Evolutionary conservation across 2,888 invertebrate genomes (phyloP).

Genomic region (Ramazzottius varieornatus): DNA sequence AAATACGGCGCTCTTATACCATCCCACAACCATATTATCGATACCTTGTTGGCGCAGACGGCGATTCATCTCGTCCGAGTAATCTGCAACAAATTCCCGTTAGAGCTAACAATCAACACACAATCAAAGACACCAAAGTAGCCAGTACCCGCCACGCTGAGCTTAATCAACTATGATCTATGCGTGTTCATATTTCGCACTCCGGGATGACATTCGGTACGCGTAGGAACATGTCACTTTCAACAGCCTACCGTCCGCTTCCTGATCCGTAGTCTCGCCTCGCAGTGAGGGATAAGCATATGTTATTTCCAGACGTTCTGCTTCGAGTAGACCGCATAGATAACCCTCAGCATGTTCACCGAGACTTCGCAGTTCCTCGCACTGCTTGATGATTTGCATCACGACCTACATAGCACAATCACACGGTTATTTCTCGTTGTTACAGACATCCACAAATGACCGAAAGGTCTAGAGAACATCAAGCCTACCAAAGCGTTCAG

Average conservation of each 20-base stretch:
- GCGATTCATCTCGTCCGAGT: neutral
- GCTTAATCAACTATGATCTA: too few relatives aligned
- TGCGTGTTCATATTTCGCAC: too few relatives aligned
- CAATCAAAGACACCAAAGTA: neutral
- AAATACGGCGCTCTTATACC: conserved; percentile 2
- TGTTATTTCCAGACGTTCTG: neutral
- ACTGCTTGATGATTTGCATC: conserved; percentile 2
- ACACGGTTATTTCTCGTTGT: neutral
- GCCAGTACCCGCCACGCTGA: too few relatives aligned
- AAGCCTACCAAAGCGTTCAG: neutral
- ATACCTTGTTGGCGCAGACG: neutral
- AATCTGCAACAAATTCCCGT: neutral
- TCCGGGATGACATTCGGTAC: too few relatives aligned
- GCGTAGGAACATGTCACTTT: too few relatives aligned
- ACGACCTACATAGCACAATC: neutral
- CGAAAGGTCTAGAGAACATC: neutral
- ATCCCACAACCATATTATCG: neutral
- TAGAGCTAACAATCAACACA: neutral
- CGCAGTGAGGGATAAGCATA: neutral
- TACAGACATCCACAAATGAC: neutral
- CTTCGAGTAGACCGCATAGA: neutral
- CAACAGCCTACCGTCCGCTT: neutral
- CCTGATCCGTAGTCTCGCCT: neutral
- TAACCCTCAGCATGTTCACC: neutral
- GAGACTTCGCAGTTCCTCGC: neutral